Evolutionary conservation across 2,888 invertebrate species (phyloP), one percentile per base, ranked within the genome.

Genomic region (Ametastegia equiseti): DNA sequence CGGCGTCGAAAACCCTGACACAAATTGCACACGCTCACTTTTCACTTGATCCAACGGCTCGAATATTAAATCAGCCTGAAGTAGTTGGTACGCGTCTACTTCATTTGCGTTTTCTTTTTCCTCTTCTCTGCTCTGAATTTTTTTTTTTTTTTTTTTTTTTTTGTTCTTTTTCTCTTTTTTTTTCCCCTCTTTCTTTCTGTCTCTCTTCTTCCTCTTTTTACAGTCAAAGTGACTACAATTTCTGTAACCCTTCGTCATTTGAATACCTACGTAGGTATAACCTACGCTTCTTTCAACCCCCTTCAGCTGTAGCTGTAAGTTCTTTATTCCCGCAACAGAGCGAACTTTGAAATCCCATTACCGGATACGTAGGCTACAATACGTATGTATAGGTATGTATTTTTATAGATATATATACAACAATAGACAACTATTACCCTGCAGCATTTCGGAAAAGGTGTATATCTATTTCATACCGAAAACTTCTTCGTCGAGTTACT

Each of bases 21-120:
- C 75, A 54, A 75, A 75, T 54, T 75, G 54, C 54, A 75, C 54
- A 36, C 75, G 54, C 75, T 75, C 50, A 54, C 75, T 75, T 54
- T 75, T 75, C 75, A 54, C 54, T 54, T 75, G 19, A 75, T 75
- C 75, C 33, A 50, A 30, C 54, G 50, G 36, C 54, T 36, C 75
- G 75, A 75, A 75, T 75, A 75, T 75, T 75, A 54, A 75, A 75
- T 75, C 54, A 54, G 19, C 54, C 75, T 45, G 71, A 30, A 71
- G 71, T 71, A 30, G 65, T 9, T 11, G n/a, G n/a, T n/a, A n/a
- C n/a, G 19, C 65, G 71, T 71, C 47, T 45, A 71, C 71, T 71
- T 71, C 71, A 71, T 71, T 71, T 71, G 45, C 71, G 71, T 71
- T 71, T 27, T 30, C 36, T 39, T 39, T 39, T 39, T 39, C 23